Conservation (phyloP, 2,113 vertebrate species). For the Mus musculus region DNA sequence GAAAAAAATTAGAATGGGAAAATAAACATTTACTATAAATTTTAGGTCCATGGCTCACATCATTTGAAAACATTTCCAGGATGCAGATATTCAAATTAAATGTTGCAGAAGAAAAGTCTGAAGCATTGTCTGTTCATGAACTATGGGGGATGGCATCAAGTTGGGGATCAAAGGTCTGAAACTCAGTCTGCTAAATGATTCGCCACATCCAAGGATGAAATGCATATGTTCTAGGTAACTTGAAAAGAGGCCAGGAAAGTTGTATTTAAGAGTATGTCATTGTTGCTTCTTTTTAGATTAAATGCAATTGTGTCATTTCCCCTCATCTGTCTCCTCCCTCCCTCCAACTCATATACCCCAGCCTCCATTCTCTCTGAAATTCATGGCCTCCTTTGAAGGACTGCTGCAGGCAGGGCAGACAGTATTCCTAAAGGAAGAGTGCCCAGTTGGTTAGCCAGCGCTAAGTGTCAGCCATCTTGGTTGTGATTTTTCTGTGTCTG, state of each 20-base stretch:
- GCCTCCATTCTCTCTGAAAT: neutral
- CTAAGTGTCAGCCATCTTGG: neutral
- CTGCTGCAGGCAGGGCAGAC: neutral
- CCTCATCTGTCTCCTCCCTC: neutral
- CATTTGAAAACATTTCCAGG: neutral
- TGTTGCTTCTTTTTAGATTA: neutral
- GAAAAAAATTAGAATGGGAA: neutral
- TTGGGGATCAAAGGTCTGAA: neutral
- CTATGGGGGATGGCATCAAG: neutral
- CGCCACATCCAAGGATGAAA: neutral
- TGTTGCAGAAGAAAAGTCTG: neutral
- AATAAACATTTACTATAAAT: neutral
- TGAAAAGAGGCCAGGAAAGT: neutral
- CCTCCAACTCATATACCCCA: neutral
- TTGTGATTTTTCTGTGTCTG: neutral
- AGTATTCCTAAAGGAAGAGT: neutral
- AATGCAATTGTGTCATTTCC: neutral
- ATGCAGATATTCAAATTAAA: neutral
- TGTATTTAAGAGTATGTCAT: neutral
- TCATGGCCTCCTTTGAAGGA: neutral
- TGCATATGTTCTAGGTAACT: neutral
- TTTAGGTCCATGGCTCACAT: neutral
- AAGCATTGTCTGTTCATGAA: neutral
- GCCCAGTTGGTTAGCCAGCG: too few relatives aligned
- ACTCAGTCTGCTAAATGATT: neutral